Evolutionary conservation across 2,888 invertebrate genomes (phyloP).

Genomic region (Laothoe populi): DNA sequence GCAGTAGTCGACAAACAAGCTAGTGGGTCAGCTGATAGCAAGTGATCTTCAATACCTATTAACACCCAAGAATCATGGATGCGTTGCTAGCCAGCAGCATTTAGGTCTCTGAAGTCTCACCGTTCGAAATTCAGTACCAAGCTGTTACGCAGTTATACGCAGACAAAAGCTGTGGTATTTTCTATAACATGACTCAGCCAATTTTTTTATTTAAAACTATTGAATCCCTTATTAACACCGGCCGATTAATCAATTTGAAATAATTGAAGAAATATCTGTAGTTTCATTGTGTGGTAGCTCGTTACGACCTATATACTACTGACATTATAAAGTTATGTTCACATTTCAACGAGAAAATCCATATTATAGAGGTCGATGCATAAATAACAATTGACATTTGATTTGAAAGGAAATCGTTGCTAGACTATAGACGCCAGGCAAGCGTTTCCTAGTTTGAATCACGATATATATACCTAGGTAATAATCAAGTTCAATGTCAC

Average conservation of each 20-base stretch:
- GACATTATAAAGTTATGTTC: not conserved
- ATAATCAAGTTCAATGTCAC: slow-evolving; percentile 13
- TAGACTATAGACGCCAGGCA: slow-evolving; percentile 1
- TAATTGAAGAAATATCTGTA: slow-evolving; percentile 1
- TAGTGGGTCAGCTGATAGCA: no score
- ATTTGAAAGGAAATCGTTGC: slow-evolving; percentile 3
- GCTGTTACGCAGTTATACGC: no score
- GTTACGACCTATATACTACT: not conserved
- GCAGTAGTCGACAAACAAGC: no score
- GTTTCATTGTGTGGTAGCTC: not conserved
- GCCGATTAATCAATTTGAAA: not conserved
- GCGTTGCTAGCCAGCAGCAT: no score
- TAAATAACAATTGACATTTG: slow-evolving; percentile 10
- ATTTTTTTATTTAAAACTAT: no score
- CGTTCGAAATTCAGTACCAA: no score
- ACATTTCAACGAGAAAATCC: not conserved
- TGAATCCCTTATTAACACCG: not conserved
- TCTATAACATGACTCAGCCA: no score
- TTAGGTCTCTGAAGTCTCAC: no score
- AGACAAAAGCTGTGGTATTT: no score
- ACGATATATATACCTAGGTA: slow-evolving; percentile 3
- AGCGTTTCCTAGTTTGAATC: slow-evolving; percentile 12
- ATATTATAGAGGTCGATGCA: not conserved
- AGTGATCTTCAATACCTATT: no score
- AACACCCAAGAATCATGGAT: no score